Percentiles rank a stretch among this genome's conserved stretches.
Conservation (phyloP, 1,140 invertebrate genomes). For the Pentalonia nigronervosa region DNA sequence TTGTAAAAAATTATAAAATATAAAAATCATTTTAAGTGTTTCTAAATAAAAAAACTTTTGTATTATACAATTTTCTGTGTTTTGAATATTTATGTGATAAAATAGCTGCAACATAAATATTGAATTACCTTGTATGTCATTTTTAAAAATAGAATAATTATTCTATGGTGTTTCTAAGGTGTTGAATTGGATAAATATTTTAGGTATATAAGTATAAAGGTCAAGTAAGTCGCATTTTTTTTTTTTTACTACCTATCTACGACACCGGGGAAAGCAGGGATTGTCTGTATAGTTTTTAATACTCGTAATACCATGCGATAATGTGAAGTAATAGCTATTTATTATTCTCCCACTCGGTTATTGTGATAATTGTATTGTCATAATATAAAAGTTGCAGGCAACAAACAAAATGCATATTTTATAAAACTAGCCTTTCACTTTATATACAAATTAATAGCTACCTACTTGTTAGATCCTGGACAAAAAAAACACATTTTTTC, state of each 20-base stretch:
- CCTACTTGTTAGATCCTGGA: neutral
- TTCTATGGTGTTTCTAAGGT: too few species aligned
- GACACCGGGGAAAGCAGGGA: neutral
- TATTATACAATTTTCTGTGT: too few species aligned
- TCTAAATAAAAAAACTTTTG: too few species aligned
- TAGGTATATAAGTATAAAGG: too few species aligned
- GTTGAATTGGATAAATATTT: neutral
- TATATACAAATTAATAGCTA: neutral
- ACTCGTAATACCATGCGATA: neutral
- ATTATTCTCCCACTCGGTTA: neutral
- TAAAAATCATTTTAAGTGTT: too few species aligned
- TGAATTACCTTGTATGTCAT: too few species aligned
- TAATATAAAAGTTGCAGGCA: neutral
- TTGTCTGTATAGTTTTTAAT: neutral
- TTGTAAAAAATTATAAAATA: too few species aligned
- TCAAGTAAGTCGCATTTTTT: neutral
- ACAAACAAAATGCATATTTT: conserved; percentile 1
- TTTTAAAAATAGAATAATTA: neutral
- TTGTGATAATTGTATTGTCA: conserved; percentile 2
- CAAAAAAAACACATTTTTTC: neutral
- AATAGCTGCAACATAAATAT: too few species aligned
- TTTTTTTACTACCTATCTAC: neutral
- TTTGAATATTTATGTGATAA: too few species aligned
- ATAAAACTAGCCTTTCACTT: neutral
- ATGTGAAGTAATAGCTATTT: neutral